Evolutionary conservation across 1,140 invertebrate species (phyloP).

Genomic region (Pteromalus puparum): DNA sequence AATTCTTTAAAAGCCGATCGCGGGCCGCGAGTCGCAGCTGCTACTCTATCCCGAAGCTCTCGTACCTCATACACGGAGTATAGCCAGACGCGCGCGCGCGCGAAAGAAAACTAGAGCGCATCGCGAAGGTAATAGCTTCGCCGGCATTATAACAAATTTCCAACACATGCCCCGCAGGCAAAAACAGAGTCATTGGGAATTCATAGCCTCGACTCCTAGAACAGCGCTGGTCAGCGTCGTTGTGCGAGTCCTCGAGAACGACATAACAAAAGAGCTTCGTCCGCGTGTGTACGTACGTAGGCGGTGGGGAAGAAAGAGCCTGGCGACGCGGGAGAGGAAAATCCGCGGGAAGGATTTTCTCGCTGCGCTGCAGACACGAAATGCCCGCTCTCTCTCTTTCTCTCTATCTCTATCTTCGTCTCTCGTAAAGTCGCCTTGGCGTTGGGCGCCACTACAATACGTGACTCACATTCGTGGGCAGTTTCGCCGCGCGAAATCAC

Average conservation of each 20-base stretch:
- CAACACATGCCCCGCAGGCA: conserved; percentile 16
- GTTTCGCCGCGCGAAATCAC: conserved; percentile 37
- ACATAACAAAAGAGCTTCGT: conserved; percentile 13
- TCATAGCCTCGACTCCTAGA: neutral
- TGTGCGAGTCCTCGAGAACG: neutral
- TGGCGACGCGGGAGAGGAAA: conserved; percentile 6
- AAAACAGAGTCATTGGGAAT: conserved; percentile 40
- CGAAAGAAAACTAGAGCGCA: conserved; percentile 14
- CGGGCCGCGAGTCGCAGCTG: neutral
- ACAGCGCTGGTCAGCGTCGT: neutral
- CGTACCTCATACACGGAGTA: neutral
- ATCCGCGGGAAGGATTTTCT: conserved; percentile 35
- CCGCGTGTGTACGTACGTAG: neutral
- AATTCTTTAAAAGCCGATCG: conserved; percentile 23
- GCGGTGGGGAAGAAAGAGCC: neutral
- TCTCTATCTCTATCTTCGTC: conserved; percentile 17
- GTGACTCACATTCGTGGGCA: conserved; percentile 49
- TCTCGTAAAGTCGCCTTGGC: conserved; percentile 28
- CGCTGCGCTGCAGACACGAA: neutral
- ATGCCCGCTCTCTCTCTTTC: conserved; percentile 6
- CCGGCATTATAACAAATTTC: conserved; percentile 39
- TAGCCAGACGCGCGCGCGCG: neutral
- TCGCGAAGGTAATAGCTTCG: neutral
- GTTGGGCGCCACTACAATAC: conserved; percentile 41
- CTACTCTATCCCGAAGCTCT: neutral